Conservation (phyloP, 1,140 invertebrate genomes). For the Cotesia glomerata region DNA sequence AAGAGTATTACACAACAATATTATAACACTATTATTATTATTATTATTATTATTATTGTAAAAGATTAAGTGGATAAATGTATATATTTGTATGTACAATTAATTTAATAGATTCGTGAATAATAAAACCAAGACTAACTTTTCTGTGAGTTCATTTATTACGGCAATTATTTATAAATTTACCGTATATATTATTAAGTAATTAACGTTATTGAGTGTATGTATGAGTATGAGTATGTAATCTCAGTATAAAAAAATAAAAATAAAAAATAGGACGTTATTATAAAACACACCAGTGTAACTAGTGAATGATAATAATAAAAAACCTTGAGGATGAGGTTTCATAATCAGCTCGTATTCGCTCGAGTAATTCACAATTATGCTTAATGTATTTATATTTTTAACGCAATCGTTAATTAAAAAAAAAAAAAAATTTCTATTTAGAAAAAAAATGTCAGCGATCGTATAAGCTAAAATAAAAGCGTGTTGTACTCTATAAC, state of each 20-base stretch:
- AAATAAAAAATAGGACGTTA: neutral
- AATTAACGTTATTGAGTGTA: too few species aligned
- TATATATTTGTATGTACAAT: neutral
- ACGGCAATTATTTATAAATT: too few species aligned
- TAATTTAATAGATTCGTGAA: too few species aligned
- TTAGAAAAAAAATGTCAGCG: neutral
- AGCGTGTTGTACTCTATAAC: neutral
- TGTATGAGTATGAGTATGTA: too few species aligned
- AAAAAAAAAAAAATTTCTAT: neutral
- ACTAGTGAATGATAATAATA: neutral
- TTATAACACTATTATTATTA: too few species aligned
- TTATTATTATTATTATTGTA: too few species aligned
- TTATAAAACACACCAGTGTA: neutral
- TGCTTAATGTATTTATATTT: neutral
- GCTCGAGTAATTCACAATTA: constrained; percentile 25
- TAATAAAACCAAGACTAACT: neutral
- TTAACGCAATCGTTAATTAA: neutral
- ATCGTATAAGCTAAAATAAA: neutral
- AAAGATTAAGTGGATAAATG: too few species aligned
- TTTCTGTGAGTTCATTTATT: too few species aligned
- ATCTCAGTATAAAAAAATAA: too few species aligned
- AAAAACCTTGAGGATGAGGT: constrained; percentile 19
- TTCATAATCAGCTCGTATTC: constrained; percentile 23
- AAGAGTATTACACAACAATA: too few species aligned
- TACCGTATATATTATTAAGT: too few species aligned